Percentiles rank a stretch among this genome's conserved stretches.
phyloP scores from a whole-genome alignment of 2,888 invertebrate genomes.

The Chrysolina americana region DNA sequence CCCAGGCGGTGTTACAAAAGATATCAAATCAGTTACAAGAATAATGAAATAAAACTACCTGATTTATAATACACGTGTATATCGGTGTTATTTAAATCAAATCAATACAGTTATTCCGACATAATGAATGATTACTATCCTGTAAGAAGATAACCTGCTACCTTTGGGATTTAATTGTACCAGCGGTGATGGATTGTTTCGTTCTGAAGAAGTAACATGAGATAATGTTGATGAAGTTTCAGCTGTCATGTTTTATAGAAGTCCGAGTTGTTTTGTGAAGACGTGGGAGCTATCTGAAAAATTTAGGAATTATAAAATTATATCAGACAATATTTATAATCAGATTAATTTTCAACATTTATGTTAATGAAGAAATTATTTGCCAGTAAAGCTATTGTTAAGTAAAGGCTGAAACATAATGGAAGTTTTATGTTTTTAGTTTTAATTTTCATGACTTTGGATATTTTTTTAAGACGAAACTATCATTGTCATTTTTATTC shows the following conservation, averaged over 20 bases:
- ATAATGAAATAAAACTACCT: constrained; percentile 32
- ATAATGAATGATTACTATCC: constrained; percentile 35
- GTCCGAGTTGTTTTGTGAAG: not conserved
- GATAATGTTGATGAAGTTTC: constrained; percentile 28
- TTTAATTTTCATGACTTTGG: too few species aligned
- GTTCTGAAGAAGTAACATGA: constrained; percentile 28
- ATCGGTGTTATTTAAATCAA: constrained; percentile 33
- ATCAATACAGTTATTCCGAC: constrained; percentile 32
- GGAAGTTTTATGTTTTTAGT: too few species aligned
- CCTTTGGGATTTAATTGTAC: constrained; percentile 29
- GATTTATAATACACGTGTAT: constrained; percentile 39
- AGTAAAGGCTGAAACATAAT: too few species aligned
- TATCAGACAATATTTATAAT: too few species aligned
- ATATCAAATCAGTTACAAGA: not conserved
- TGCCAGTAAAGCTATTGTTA: too few species aligned
- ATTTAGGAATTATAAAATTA: not conserved
- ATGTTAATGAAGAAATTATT: too few species aligned
- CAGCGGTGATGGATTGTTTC: constrained; percentile 33
- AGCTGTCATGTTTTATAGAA: constrained; percentile 24
- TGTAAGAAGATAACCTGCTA: constrained; percentile 19
- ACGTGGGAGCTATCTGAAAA: constrained; percentile 28
- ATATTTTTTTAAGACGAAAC: too few species aligned
- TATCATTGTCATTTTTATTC: too few species aligned
- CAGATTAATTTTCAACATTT: too few species aligned
- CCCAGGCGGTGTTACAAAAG: not conserved